A percentile compares a stretch with the other conserved stretches of the same genome.
These are phyloP conservation scores for Thunnus maccoyii DNA, from an alignment of 2,113 vertebrate species.

Conservation along the genomic window DNA sequence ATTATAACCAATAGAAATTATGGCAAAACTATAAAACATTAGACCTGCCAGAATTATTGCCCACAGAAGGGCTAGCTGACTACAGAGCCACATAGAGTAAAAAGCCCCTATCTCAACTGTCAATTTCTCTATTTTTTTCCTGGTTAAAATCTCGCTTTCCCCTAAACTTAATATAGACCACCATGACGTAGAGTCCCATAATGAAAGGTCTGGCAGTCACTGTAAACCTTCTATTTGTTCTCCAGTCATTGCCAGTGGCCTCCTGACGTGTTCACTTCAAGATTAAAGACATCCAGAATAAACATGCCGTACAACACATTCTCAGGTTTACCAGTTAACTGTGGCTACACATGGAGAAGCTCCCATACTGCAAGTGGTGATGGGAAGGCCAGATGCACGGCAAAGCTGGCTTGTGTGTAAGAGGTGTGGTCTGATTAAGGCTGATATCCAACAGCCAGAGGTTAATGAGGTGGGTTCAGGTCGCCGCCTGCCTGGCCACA, in stretches of 20 bases:
- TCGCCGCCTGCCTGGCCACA: background rate
- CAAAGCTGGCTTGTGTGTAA: background rate
- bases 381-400: slow-evolving; percentile 14
- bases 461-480: slow-evolving; percentile 46
- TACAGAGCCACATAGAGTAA: background rate
- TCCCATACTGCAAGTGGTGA: background rate
- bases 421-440: slow-evolving; percentile 16
- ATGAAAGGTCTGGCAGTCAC: slow-evolving; percentile 40
- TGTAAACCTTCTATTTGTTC: slow-evolving; percentile 34
- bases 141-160: slow-evolving; percentile 9
- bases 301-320: slow-evolving; percentile 51
- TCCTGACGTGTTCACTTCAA: slow-evolving; percentile 16
- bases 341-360: slow-evolving; percentile 10
- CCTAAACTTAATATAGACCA: slow-evolving; percentile 34
- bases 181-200: slow-evolving; percentile 30
- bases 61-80: background rate
- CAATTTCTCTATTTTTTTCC: background rate
- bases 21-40: background rate
- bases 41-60: background rate
- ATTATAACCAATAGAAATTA: too few relatives aligned
- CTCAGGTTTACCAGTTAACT: slow-evolving; percentile 30
- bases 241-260: slow-evolving; percentile 2
- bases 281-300: slow-evolving; percentile 60
- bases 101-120: background rate
- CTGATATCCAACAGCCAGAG: slow-evolving; percentile 9